Percentiles rank a stretch among this genome's conserved stretches.
These are phyloP conservation scores for Nasonia oneida DNA, from an alignment of 2,888 invertebrate species.

Conservation along the genomic window DNA sequence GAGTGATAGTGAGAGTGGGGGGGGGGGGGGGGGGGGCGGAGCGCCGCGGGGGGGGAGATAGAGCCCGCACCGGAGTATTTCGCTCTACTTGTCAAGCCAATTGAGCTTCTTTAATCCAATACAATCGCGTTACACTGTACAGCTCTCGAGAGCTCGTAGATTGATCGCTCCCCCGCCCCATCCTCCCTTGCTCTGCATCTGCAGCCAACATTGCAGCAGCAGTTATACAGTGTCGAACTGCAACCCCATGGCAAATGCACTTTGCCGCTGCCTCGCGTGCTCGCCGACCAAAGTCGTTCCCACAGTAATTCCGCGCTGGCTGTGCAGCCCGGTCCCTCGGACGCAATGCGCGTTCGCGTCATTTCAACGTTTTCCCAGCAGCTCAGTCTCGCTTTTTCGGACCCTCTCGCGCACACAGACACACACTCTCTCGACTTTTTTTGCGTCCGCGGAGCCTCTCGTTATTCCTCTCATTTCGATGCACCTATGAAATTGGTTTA, in stretches of 20 bases:
- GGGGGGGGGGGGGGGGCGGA: too few relatives aligned
- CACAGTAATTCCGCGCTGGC: neutral
- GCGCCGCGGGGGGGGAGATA: too few relatives aligned
- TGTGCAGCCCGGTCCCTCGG: neutral
- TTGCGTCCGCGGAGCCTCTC: neutral
- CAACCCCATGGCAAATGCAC: slow-evolving; percentile 27
- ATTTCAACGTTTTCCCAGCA: slow-evolving; percentile 27
- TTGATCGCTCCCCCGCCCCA: neutral
- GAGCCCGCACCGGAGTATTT: neutral
- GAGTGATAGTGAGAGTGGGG: too few relatives aligned
- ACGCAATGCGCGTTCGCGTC: neutral
- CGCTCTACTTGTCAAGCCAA: slow-evolving; percentile 17
- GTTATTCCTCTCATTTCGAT: slow-evolving; percentile 50
- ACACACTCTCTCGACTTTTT: neutral
- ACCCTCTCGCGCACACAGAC: neutral
- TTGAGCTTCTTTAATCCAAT: slow-evolving; percentile 32
- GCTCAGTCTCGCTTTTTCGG: neutral
- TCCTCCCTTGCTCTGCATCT: slow-evolving; percentile 2
- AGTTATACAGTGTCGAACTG: slow-evolving; percentile 10
- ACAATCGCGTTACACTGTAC: slow-evolving; percentile 6
- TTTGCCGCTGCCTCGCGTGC: neutral
- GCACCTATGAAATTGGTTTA: slow-evolving; percentile 53
- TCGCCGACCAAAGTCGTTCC: neutral
- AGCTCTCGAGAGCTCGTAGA: slow-evolving; percentile 3
- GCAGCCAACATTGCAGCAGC: neutral